Percentiles rank a stretch among this genome's conserved stretches.
Conservation (phyloP, 2,888 invertebrate species). For the Harpagoxenus sublaevis region DNA sequence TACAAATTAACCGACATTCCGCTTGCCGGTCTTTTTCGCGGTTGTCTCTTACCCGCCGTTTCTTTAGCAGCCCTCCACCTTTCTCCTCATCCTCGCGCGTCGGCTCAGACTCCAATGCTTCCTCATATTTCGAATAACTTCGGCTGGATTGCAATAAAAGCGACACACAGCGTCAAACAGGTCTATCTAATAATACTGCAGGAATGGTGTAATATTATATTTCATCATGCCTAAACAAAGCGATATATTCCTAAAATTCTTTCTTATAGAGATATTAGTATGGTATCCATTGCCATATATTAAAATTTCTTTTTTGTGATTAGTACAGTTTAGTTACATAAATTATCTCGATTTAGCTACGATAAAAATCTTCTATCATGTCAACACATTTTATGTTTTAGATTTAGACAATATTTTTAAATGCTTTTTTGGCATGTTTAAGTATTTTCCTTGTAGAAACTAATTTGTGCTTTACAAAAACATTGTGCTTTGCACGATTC, state of each 20-base stretch:
- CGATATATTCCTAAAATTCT: background rate
- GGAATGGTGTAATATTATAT: constrained; percentile 1
- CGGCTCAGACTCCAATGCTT: constrained; percentile 42
- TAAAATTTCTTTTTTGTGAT: background rate
- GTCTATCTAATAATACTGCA: background rate
- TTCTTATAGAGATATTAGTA: background rate
- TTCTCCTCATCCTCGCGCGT: constrained; percentile 57
- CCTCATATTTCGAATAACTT: constrained; percentile 56
- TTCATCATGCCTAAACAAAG: background rate
- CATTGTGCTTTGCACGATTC: background rate
- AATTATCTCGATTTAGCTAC: background rate
- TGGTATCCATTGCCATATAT: background rate
- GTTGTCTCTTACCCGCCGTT: constrained; percentile 43
- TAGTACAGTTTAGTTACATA: background rate
- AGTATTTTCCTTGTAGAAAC: background rate
- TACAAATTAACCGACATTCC: constrained; percentile 63
- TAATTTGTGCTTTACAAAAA: background rate
- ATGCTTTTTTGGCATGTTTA: background rate
- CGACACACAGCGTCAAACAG: constrained; percentile 24
- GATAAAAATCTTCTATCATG: background rate
- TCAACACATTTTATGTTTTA: background rate
- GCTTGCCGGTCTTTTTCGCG: constrained; percentile 50
- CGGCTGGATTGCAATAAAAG: constrained; percentile 31
- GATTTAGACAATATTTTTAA: background rate
- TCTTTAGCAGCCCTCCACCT: constrained; percentile 49